These are phyloP conservation scores for Zosterops borbonicus DNA, from an alignment of 2,113 vertebrate genomes.

Conservation along the genomic window DNA sequence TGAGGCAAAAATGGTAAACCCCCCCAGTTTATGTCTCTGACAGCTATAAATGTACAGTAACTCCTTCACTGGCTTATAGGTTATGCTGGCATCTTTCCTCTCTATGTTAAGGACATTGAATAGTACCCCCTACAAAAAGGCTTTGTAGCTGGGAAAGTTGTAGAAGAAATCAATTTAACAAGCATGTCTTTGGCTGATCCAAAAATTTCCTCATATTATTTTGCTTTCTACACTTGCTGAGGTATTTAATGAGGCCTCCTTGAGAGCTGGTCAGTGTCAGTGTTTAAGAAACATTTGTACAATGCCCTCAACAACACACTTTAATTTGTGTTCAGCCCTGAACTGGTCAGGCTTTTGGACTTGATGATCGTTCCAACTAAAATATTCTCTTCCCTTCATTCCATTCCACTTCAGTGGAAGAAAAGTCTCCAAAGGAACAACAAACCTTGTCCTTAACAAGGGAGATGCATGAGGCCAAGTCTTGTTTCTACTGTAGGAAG, in stretches of 20 bases:
- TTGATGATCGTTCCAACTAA: background rate
- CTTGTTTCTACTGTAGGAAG: background rate
- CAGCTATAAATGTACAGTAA: background rate
- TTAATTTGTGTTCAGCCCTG: background rate
- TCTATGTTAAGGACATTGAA: background rate
- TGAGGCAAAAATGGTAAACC: background rate
- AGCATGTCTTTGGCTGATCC: background rate
- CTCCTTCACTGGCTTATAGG: background rate
- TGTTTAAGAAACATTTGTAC: background rate
- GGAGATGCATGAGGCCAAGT: background rate
- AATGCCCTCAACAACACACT: background rate
- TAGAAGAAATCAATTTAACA: background rate
- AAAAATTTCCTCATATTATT: background rate
- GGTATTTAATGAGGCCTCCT: background rate
- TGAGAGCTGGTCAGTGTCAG: background rate
- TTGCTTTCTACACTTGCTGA: background rate
- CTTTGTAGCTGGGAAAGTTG: background rate
- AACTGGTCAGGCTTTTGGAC: background rate
- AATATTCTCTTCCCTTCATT: background rate
- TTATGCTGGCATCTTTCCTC: background rate
- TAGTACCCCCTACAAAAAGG: background rate
- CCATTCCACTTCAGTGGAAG: background rate
- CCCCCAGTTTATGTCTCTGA: background rate
- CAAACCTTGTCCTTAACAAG: background rate
- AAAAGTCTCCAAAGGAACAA: background rate